phyloP scores from a whole-genome alignment of 2,113 vertebrate species.

The Carassius auratus region DNA sequence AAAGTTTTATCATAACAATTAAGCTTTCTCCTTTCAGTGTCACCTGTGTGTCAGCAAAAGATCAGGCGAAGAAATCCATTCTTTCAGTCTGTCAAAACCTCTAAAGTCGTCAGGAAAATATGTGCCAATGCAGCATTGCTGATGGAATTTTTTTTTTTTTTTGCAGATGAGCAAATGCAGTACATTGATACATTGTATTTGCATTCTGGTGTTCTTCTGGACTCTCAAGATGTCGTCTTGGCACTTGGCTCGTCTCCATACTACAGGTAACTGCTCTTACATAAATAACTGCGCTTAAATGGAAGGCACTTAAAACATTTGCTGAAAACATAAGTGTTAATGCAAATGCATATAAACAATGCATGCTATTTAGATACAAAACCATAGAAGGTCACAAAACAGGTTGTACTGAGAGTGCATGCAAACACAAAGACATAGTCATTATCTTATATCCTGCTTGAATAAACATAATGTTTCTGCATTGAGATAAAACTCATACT shows the following conservation, averaged over 20 bases:
- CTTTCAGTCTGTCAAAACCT: background rate
- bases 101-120: background rate
- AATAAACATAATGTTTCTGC: slow-evolving; percentile 2
- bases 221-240: background rate
- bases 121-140: background rate
- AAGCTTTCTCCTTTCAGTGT: background rate
- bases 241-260: background rate
- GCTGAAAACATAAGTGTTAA: slow-evolving; percentile 5
- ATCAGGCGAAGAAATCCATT: background rate
- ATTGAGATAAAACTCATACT: background rate
- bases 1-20: slow-evolving; percentile 5
- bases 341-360: slow-evolving; percentile 22
- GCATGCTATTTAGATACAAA: background rate
- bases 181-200: background rate
- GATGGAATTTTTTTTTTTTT: background rate
- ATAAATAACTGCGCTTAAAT: background rate
- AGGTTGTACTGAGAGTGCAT: background rate
- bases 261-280: slow-evolving; percentile 5
- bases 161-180: background rate
- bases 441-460: slow-evolving; percentile 3
- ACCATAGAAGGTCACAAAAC: slow-evolving; percentile 17
- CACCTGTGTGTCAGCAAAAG: background rate
- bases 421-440: background rate
- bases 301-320: background rate
- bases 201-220: background rate